Base-by-base conservation (phyloP, 2,113 vertebrate species). In the Fregata magnificens region DNA sequence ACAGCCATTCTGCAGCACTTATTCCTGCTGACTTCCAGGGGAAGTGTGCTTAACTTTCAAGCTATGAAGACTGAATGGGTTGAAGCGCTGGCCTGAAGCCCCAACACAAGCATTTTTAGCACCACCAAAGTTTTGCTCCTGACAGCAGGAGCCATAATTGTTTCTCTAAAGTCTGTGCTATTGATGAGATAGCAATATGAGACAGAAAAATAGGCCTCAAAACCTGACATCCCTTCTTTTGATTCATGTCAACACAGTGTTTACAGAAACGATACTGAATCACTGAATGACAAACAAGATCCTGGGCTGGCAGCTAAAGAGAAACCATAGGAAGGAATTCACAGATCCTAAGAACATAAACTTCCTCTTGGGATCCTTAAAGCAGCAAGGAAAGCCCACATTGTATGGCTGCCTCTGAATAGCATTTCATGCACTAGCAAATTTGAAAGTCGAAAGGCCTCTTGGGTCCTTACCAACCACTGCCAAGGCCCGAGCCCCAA, bases 341-440 rank as follows among this genome's bases (percentile, higher is more conserved):
- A 10, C 4, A 91, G 62, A 65, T 53, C 11, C 15, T 18, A 65
- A 44, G 28, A 78, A 59, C 7, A 61, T 7, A 26, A 79, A 69
- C 36, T 69, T 82, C 61, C 15, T 32, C 38, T 76, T 42, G 11
- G 28, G 29, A 89, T 79, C 36, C 49, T 53, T 61, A 31, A 72
- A 79, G 15, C 2, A 82, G 45, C 17, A 79, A 73, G 31, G 36
- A 78, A 95, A 74, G 40, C 3, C 20, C 36, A 49, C 2, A 15
- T 7, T 26, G 29, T 7, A 4, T 13, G 17, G 52, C 12, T 84
- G 53, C 25, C 70, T 45, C 29, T 0, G 3, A 85, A 49, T 1
- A 13, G 16, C 0, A 0, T 44, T 81, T 83, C 4, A 1, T 28
- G 89, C 0, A 0, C 6, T 44, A 49, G 12, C 10, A 82, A 70